phyloP scores from a whole-genome alignment of 2,797 vertebrate genomes.

The Erethizon dorsatum region DNA sequence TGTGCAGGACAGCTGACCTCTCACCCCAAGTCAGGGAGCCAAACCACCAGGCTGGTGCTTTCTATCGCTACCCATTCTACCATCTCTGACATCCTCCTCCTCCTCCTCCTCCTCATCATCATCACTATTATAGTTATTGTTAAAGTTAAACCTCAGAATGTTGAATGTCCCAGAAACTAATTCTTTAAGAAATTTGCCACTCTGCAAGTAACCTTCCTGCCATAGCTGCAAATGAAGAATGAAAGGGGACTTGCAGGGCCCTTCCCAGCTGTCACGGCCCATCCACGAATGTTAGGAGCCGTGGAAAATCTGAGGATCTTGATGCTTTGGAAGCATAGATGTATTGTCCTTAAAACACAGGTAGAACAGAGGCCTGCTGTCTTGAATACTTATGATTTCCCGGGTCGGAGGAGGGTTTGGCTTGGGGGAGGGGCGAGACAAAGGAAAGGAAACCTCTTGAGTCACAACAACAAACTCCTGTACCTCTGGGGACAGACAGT shows the following conservation, averaged over 20 bases:
- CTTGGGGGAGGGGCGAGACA: conserved; percentile 47
- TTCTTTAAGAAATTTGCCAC: not conserved
- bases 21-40: not conserved
- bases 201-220: not conserved
- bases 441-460: conserved; percentile 80
- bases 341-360: not conserved
- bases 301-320: conserved; percentile 28
- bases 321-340: conserved; percentile 43
- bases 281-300: not conserved
- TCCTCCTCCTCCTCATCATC: not conserved
- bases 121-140: not conserved
- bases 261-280: not conserved
- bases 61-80: not conserved
- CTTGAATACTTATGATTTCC: conserved; percentile 46
- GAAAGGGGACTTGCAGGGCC: not conserved
- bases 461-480: conserved; percentile 80
- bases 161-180: not conserved
- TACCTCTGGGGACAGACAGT: conserved; percentile 76
- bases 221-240: conserved; percentile 49
- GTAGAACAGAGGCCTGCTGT: conserved; percentile 48
- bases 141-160: conserved; percentile 32
- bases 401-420: conserved; percentile 68
- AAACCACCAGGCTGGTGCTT: not conserved
- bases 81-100: not conserved
- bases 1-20: not conserved